Base-by-base conservation (phyloP, 2,888 invertebrate genomes). In the Drosophila subquinaria region DNA sequence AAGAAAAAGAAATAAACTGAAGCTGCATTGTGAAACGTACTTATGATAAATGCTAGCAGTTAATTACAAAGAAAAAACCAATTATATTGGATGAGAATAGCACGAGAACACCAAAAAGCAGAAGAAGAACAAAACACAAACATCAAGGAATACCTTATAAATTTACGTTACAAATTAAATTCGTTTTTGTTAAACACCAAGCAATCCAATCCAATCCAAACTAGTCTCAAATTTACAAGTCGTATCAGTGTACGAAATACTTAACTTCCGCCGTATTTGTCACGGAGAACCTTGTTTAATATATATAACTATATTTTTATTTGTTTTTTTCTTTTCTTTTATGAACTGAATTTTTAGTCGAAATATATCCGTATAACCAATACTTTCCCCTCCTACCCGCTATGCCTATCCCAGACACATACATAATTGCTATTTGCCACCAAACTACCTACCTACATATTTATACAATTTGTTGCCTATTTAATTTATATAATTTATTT, bases 21-120 rank as follows among this genome's bases (percentile, higher is more conserved):
- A 87, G 82, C 81, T 84, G 81, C 85, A 84, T 88, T 88, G 85
- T 82, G 80, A 85, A 84, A 84, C 87, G 84, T 89, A 84, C 84
- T 84, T 84, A 84, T 84, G 89, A 84, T 87, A 87, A 87, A 83
- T 84, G 87, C 87, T 88, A 88, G 75, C 81, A 76, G 70, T 67
- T 68, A 76, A 73, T 61, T 63, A 78, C 47, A 69, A 62, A 77
- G 59, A 70, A 51, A 35, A 51, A 35, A n/a, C 33, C 57, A 56
- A 43, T 35, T 36, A 43, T 11, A 47, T 48, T 35, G 52, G 43
- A 57, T 64, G 53, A 53, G 55, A 52, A 59, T 52, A 70, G 60
- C 76, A 79, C 70, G 66, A 75, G n/a, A 69, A 76, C 68, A 78
- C 68, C 68, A 69, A 62, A 57, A 48, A 40, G 23, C 38, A 56